Conservation (phyloP, 1,140 invertebrate genomes). For the Atta colombica region DNA sequence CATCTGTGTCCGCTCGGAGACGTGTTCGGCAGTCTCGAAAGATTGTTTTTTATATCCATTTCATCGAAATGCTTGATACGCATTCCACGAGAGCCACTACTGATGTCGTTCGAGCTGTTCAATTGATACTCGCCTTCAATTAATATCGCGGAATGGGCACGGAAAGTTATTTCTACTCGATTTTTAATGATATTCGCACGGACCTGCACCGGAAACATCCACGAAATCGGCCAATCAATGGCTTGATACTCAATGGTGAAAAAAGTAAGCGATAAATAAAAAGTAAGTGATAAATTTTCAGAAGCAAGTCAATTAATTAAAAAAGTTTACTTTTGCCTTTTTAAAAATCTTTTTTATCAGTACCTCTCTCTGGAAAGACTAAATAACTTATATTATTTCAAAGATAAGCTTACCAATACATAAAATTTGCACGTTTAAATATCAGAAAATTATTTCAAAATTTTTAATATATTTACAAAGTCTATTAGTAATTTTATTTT, state of each 20-base stretch:
- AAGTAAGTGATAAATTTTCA: neutral
- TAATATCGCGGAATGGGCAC: slow-evolving; percentile 56
- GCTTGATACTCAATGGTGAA: neutral
- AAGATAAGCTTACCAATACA: neutral
- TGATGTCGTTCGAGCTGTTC: slow-evolving; percentile 27
- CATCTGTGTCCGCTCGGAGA: slow-evolving; percentile 14
- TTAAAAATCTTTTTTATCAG: neutral
- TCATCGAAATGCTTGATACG: slow-evolving; percentile 56
- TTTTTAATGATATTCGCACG: slow-evolving; percentile 76
- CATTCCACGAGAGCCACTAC: slow-evolving; percentile 29
- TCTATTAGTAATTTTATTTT: neutral
- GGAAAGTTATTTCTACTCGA: slow-evolving; percentile 72
- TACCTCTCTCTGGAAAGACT: neutral
- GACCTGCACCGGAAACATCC: slow-evolving; percentile 69
- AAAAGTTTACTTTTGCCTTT: neutral
- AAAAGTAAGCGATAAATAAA: neutral
- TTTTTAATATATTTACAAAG: slow-evolving; percentile 19
- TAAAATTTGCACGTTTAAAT: neutral
- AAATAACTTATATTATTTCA: neutral
- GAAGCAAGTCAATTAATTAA: neutral
- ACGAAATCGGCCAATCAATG: slow-evolving; percentile 70
- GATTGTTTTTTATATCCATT: slow-evolving; percentile 73
- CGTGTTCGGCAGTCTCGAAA: slow-evolving; percentile 19
- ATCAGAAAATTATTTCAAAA: neutral
- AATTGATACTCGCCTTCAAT: slow-evolving; percentile 64